Conservation (phyloP, 2,113 vertebrate genomes). For the Phocoena phocoena region DNA sequence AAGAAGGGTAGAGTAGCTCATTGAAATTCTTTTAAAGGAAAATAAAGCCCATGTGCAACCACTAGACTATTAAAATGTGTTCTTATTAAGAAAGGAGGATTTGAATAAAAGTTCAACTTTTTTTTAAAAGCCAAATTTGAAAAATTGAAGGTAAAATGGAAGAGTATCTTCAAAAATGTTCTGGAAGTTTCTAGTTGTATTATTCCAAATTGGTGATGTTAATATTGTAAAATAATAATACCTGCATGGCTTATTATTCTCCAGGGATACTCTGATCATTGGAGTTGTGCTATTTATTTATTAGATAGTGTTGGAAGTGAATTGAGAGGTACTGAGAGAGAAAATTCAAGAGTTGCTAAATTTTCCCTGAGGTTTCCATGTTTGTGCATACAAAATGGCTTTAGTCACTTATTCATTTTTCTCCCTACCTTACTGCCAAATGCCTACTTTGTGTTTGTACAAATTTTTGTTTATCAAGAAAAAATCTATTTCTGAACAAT, state of each 20-base stretch:
- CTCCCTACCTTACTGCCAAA: neutral
- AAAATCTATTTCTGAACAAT: neutral
- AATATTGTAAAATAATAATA: constrained; percentile 26
- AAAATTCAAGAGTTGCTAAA: neutral
- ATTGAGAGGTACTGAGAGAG: neutral
- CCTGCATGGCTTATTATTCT: neutral
- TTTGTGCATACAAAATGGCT: neutral
- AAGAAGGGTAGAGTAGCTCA: neutral
- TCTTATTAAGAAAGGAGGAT: constrained; percentile 6
- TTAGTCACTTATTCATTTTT: constrained; percentile 42
- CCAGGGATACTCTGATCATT: neutral
- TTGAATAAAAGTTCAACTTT: neutral
- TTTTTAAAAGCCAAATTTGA: neutral
- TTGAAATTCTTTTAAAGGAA: neutral
- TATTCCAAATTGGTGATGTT: neutral
- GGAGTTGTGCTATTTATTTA: neutral
- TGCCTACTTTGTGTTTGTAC: neutral
- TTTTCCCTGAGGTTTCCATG: neutral
- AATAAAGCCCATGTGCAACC: neutral
- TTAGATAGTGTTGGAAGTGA: neutral
- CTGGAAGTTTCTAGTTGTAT: neutral
- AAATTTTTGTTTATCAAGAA: neutral
- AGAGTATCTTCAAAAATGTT: neutral
- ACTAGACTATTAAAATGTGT: neutral
- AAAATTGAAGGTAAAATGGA: constrained; percentile 15